Evolutionary conservation across 2,113 vertebrate species (phyloP).

Genomic region (Forbesichthys agassizii): DNA sequence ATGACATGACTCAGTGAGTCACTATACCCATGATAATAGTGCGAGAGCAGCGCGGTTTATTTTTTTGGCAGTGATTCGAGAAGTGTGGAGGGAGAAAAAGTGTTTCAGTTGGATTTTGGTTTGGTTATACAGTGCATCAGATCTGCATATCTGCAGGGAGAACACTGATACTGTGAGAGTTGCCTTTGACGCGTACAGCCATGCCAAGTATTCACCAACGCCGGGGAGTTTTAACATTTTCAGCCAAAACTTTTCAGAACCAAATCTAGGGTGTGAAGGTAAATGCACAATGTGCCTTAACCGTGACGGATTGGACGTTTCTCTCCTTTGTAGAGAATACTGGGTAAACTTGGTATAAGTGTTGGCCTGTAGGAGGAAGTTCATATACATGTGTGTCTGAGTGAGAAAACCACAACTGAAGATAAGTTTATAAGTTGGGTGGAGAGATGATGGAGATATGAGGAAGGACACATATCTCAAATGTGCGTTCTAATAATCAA

Average conservation of each 20-base stretch:
- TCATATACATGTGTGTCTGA: conserved; percentile 48
- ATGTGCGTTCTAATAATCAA: no score
- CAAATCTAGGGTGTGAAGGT: background rate
- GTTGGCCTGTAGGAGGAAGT: conserved; percentile 20
- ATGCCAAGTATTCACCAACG: background rate
- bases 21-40: conserved; percentile 52
- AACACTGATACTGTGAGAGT: conserved; percentile 24
- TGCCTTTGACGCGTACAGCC: conserved; percentile 31
- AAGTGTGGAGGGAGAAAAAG: conserved; percentile 20
- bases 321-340: background rate
- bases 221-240: conserved; percentile 12
- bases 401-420: conserved; percentile 31
- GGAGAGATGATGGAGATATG: background rate
- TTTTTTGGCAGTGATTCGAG: conserved; percentile 51
- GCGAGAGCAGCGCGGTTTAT: conserved; percentile 43
- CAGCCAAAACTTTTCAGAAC: background rate
- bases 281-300: conserved; percentile 8
- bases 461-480: background rate
- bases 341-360: background rate
- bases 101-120: conserved; percentile 52
- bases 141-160: conserved; percentile 44
- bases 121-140: conserved; percentile 37
- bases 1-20: conserved; percentile 69
- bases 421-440: background rate
- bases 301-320: conserved; percentile 30